A percentile compares a stretch with the other conserved stretches of the same genome.
These are phyloP conservation scores for Muntiacus reevesi DNA, from an alignment of 2,113 vertebrate genomes.

Conservation along the genomic window DNA sequence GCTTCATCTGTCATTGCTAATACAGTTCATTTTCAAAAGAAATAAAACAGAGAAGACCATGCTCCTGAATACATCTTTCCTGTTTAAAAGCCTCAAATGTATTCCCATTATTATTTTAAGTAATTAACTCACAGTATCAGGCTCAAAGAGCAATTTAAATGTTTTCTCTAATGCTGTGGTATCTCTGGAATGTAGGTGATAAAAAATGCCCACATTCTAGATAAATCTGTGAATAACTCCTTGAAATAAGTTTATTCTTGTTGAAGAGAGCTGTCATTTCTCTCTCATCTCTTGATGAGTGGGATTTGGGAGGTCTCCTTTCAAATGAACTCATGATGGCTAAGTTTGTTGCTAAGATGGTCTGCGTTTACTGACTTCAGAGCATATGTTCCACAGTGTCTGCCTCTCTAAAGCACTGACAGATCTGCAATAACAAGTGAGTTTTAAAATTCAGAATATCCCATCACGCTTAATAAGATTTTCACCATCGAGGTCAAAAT, in stretches of 20 bases:
- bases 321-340: slow-evolving; percentile 73
- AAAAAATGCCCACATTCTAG: slow-evolving; percentile 62
- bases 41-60: slow-evolving; percentile 35
- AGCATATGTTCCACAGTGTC: slow-evolving; percentile 23
- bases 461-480: slow-evolving; percentile 73
- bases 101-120: slow-evolving; percentile 73
- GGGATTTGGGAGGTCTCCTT: slow-evolving; percentile 72
- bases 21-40: slow-evolving; percentile 34
- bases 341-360: slow-evolving; percentile 65
- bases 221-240: slow-evolving; percentile 70
- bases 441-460: slow-evolving; percentile 73
- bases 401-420: slow-evolving; percentile 55
- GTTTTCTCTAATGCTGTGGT: slow-evolving; percentile 70
- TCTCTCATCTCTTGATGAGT: slow-evolving; percentile 70
- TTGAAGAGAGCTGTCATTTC: slow-evolving; percentile 78
- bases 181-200: slow-evolving; percentile 77
- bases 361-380: slow-evolving; percentile 58
- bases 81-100: slow-evolving; percentile 2
- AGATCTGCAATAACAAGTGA: slow-evolving; percentile 69
- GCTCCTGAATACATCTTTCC: slow-evolving; percentile 42
- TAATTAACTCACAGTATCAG: slow-evolving; percentile 37
- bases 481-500: slow-evolving; percentile 61
- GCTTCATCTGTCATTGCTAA: slow-evolving; percentile 55
- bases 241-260: slow-evolving; percentile 61
- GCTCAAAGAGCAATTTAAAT: slow-evolving; percentile 66